These are phyloP conservation scores for Strix aluco DNA, from an alignment of 2,113 vertebrate species.

Conservation along the genomic window DNA sequence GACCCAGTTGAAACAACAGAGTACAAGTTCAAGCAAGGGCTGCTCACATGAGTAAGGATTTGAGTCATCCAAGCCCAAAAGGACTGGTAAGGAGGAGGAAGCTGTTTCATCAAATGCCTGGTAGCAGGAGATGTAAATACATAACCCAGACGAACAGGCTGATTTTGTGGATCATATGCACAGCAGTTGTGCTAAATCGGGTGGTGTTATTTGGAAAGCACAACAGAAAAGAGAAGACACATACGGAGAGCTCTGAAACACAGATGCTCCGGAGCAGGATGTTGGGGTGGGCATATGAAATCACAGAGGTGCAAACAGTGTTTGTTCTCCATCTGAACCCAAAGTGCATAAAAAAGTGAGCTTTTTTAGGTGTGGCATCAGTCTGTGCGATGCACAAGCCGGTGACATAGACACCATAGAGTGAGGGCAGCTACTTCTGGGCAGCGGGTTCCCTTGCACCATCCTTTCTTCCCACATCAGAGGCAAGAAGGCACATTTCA, in stretches of 20 bases:
- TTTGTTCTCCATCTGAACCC: neutral
- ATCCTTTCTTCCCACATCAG: neutral
- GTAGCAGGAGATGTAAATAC: conserved; percentile 36
- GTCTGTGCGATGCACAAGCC: neutral
- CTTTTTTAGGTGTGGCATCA: neutral
- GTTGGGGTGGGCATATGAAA: conserved; percentile 5
- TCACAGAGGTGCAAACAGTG: conserved; percentile 34
- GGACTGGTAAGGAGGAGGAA: neutral
- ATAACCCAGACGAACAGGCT: neutral
- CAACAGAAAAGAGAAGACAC: neutral
- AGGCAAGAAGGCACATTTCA: neutral
- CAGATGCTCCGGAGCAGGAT: neutral
- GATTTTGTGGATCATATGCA: neutral
- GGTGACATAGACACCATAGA: neutral
- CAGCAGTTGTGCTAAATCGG: conserved; percentile 32
- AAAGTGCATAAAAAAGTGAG: neutral
- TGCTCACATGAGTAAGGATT: neutral
- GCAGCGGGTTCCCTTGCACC: neutral
- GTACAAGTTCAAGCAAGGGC: neutral
- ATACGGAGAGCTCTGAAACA: conserved; percentile 2
- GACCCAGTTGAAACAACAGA: neutral
- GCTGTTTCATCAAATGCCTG: neutral
- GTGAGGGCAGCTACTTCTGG: neutral
- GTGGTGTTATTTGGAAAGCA: conserved; percentile 13
- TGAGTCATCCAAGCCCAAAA: conserved; percentile 7